Conservation (phyloP, 2,797 vertebrate genomes). For the Vipera latastei region DNA sequence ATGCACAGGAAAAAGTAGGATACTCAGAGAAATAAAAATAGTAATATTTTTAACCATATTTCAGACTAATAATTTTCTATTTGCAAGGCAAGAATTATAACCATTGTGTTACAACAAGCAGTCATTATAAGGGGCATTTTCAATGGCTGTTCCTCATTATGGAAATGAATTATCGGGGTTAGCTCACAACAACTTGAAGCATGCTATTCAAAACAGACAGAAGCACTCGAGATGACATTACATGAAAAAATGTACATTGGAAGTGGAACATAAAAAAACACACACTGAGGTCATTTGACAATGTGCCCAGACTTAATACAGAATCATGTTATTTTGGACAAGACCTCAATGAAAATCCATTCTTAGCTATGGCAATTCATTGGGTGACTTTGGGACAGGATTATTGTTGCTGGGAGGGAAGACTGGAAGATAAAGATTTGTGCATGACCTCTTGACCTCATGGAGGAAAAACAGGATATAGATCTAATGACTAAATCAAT, state of each 20-base stretch:
- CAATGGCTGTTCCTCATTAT: not conserved
- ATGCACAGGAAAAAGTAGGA: not conserved
- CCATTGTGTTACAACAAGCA: not conserved
- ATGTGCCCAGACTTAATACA: not conserved
- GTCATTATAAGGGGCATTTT: not conserved
- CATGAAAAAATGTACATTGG: not conserved
- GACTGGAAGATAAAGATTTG: not conserved
- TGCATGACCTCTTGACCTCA: not conserved
- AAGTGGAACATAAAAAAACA: not conserved
- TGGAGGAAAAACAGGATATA: not conserved
- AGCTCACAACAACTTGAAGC: not conserved
- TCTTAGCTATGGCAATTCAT: not conserved
- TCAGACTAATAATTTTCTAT: not conserved
- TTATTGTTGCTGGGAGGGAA: not conserved
- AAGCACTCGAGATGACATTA: not conserved
- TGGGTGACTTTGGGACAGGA: not conserved
- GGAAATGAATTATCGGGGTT: not conserved
- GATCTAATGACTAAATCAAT: not conserved
- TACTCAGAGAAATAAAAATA: not conserved
- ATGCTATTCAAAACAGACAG: not conserved
- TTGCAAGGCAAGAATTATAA: not conserved
- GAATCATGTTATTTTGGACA: not conserved
- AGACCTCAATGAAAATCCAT: not conserved
- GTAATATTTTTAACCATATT: not conserved
- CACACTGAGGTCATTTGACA: not conserved